Evolutionary conservation across 2,113 vertebrate genomes (phyloP).

Genomic region (Elanus axillaris): DNA sequence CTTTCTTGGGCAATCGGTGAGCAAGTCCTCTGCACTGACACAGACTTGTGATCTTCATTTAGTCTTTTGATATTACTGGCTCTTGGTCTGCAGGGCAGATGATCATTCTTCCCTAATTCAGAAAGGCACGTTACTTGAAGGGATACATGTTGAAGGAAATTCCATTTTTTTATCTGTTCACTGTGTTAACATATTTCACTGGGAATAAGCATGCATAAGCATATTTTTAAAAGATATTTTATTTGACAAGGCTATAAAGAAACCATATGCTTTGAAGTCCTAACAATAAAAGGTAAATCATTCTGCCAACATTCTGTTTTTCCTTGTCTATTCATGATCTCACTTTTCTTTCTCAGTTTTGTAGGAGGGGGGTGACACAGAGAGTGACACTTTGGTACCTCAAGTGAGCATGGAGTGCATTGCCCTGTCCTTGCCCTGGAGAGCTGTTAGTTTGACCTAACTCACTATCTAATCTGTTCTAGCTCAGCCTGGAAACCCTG

Average conservation of each 20-base stretch:
- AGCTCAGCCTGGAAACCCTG: neutral
- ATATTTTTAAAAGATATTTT: neutral
- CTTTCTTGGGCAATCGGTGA: neutral
- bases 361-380: neutral
- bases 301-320: neutral
- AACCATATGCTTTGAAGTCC: neutral
- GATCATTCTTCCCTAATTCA: neutral
- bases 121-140: neutral
- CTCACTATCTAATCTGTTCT: neutral
- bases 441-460: slow-evolving; percentile 9
- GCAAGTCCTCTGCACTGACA: neutral
- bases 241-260: neutral
- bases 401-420: neutral
- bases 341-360: neutral
- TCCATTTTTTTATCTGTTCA: neutral
- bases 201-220: neutral
- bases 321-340: neutral
- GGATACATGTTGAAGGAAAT: neutral
- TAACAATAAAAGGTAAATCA: rapidly evolving
- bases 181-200: neutral
- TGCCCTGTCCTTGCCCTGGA: neutral
- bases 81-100: neutral
- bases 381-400: neutral
- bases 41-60: neutral
- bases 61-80: neutral